Conservation (phyloP, 2,888 invertebrate genomes). For the Dolichopus griseipennis region DNA sequence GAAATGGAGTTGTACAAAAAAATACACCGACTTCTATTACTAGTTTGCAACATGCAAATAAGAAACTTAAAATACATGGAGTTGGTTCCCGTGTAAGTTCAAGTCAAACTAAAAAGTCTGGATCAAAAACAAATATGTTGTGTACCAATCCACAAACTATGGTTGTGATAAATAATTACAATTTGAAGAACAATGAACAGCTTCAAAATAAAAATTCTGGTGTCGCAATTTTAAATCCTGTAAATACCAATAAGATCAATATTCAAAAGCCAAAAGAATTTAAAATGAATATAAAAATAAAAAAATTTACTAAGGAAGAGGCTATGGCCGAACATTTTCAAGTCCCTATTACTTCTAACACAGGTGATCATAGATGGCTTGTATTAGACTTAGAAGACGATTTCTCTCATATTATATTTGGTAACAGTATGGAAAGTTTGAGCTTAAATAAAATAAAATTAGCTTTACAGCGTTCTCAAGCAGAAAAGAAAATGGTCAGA, state of each 20-base stretch:
- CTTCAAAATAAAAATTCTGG: no score
- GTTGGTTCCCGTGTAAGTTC: slow-evolving; percentile 1
- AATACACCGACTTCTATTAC: not conserved
- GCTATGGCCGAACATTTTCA: slow-evolving; percentile 18
- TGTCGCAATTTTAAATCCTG: not conserved
- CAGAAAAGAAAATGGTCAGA: slow-evolving; percentile 32
- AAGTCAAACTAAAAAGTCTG: not conserved
- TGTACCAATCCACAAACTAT: not conserved
- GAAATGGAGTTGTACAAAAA: slow-evolving; percentile 14
- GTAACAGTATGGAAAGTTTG: slow-evolving; percentile 36
- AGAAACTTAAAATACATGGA: not conserved
- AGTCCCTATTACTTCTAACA: not conserved
- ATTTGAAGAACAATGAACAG: not conserved
- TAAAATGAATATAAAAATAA: slow-evolving; percentile 33
- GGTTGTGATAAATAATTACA: not conserved
- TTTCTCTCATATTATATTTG: slow-evolving; percentile 42
- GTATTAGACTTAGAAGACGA: slow-evolving; percentile 37
- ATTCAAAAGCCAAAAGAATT: slow-evolving; percentile 19
- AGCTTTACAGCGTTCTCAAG: slow-evolving; percentile 28
- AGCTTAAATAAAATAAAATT: slow-evolving; percentile 37
- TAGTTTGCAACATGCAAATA: not conserved
- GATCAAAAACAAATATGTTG: not conserved
- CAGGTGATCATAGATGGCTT: slow-evolving; percentile 37
- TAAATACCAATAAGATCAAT: slow-evolving; percentile 8
- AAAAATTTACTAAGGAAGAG: slow-evolving; percentile 30